phyloP scores from a whole-genome alignment of 2,888 invertebrate species.

The Temnothorax ravouxi region DNA sequence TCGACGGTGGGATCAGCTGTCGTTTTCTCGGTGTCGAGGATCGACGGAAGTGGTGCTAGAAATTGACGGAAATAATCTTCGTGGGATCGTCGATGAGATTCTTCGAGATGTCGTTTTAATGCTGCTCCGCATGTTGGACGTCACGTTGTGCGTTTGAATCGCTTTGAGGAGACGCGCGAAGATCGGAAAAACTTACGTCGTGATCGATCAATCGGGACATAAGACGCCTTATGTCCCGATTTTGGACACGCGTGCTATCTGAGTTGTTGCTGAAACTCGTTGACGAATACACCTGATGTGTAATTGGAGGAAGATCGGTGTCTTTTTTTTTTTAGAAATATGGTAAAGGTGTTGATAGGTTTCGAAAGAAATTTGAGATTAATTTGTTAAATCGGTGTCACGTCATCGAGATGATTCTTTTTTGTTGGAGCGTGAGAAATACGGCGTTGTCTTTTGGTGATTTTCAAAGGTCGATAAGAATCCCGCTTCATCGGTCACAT shows the following conservation, averaged over 20 bases:
- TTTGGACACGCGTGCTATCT: too few species aligned
- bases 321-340: background rate
- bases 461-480: background rate
- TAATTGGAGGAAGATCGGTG: background rate
- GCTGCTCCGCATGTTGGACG: background rate
- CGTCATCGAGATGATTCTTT: background rate
- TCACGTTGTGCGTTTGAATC: background rate
- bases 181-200: background rate
- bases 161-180: background rate
- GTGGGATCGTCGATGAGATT: background rate
- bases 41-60: background rate
- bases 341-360: background rate
- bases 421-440: background rate
- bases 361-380: background rate
- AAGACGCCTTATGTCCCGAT: too few species aligned
- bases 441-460: background rate
- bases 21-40: background rate
- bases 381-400: background rate
- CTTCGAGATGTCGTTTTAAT: background rate
- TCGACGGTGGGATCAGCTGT: background rate
- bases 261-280: background rate
- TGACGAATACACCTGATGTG: background rate
- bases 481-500: background rate
- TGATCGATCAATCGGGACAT: background rate
- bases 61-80: background rate